These are phyloP conservation scores for Varroa destructor DNA, from an alignment of 1,140 invertebrate genomes.

Conservation along the genomic window DNA sequence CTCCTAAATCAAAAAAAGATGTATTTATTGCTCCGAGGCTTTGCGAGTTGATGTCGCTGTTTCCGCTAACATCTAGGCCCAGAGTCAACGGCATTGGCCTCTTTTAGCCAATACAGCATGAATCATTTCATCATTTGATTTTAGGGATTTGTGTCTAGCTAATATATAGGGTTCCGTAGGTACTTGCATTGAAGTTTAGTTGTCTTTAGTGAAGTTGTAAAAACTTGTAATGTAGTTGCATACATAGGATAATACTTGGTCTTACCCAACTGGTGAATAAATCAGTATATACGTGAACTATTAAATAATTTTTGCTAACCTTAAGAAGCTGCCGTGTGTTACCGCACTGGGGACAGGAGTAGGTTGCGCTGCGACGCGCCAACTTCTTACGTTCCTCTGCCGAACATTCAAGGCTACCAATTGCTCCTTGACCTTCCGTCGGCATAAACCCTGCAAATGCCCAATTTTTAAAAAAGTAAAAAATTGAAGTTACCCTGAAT, in stretches of 20 bases:
- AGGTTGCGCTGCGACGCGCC: constrained; percentile 53
- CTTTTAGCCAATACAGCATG: too few species aligned
- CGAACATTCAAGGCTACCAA: constrained; percentile 76
- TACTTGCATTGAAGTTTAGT: too few species aligned
- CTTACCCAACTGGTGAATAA: constrained; percentile 48
- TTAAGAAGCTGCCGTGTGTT: constrained; percentile 21
- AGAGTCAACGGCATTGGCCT: too few species aligned
- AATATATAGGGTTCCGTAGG: too few species aligned
- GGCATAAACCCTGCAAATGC: constrained; percentile 65
- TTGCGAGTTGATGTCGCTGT: background rate
- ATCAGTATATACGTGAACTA: constrained; percentile 27
- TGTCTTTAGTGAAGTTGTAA: too few species aligned
- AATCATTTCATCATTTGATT: too few species aligned
- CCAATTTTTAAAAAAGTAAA: too few species aligned
- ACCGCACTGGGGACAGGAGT: background rate
- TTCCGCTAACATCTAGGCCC: background rate
- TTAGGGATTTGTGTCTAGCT: too few species aligned
- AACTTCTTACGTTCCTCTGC: constrained; percentile 63
- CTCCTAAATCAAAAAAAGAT: background rate
- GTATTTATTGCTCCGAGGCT: background rate
- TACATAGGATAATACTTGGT: constrained; percentile 29
- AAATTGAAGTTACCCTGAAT: too few species aligned
- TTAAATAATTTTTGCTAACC: constrained; percentile 40
- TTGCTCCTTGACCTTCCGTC: constrained; percentile 67
- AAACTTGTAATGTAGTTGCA: too few species aligned